These are phyloP conservation scores for Xestobium rufovillosum DNA, from an alignment of 2,888 invertebrate species.

Conservation along the genomic window DNA sequence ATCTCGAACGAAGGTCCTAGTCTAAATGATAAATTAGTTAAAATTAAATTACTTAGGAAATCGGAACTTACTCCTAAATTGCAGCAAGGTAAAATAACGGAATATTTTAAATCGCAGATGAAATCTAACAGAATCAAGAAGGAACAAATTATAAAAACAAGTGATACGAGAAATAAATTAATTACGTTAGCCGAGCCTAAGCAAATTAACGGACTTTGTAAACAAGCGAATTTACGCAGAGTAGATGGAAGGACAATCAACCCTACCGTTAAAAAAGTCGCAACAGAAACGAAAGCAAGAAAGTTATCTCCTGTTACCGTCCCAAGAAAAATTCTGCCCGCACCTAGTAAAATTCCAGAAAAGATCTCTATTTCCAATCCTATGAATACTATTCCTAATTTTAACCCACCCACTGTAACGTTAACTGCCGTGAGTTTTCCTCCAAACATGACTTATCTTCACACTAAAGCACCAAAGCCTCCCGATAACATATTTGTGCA, in stretches of 20 bases:
- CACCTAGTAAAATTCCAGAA: slow-evolving; percentile 39
- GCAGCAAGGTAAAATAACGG: slow-evolving; percentile 73
- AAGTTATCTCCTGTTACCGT: slow-evolving; percentile 34
- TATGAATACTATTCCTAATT: slow-evolving; percentile 31
- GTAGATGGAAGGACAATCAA: slow-evolving; percentile 32
- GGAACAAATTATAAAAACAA: slow-evolving; percentile 27
- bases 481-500: slow-evolving; percentile 38
- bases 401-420: slow-evolving; percentile 38
- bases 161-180: slow-evolving; percentile 22
- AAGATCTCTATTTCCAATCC: slow-evolving; percentile 26
- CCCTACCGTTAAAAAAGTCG: slow-evolving; percentile 37
- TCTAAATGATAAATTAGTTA: slow-evolving; percentile 23
- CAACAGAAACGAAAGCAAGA: slow-evolving; percentile 29
- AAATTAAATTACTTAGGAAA: slow-evolving; percentile 14
- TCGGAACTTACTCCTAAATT: slow-evolving; percentile 31
- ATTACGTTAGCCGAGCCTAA: slow-evolving; percentile 32
- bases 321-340: slow-evolving; percentile 42
- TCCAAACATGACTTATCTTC: slow-evolving; percentile 40
- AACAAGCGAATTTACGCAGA: slow-evolving; percentile 19
- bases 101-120: slow-evolving; percentile 78
- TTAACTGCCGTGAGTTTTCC: slow-evolving; percentile 38
- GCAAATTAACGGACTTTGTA: slow-evolving; percentile 27
- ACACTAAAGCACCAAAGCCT: slow-evolving; percentile 40
- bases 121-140: slow-evolving; percentile 49
- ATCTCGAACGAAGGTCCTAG: slow-evolving; percentile 12